Evolutionary conservation across 2,888 invertebrate genomes (phyloP), one percentile per base, ranked within the genome.

Genomic region (Myathropa florea): DNA sequence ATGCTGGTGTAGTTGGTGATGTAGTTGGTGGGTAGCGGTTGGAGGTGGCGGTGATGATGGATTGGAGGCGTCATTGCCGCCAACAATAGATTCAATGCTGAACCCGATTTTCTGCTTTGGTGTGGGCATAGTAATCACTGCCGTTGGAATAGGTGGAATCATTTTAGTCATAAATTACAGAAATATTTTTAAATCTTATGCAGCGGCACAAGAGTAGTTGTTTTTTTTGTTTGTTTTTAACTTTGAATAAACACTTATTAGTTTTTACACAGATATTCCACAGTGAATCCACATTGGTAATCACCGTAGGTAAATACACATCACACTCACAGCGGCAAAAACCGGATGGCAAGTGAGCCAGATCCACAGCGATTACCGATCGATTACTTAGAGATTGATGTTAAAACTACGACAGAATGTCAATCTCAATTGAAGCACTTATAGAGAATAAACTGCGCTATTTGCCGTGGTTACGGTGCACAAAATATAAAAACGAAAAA

Each of bases 81-180:
- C 98, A 89, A 98, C 98, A 92, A 98, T 97, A 91, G 97, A 97
- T 94, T 98, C 98, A 93, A 98, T 98, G 91, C 97, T 97, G 93
- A 98, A 98, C 93, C 97, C 98, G 93, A 98, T 97, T 94, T 97
- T 98, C 91, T 98, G 97, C 94, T 97, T 97, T 91, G 97, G 96
- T 90, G 92, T 93, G 92, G 97, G 96, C 95, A 97, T 96, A 94
- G 97, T 96, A 93, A 96, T 96, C 93, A 97, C 96, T 94, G 97
- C 97, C 93, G 97, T 97, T 94, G 97, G 97, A 95, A 97, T 97
- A 95, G 97, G 95, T 95, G 97, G 97, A 97, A 97, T 97, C 97
- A 97, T 97, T 90, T 92, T 93, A 92, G 92, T 92, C 93, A 93
- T 92, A 91, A 91, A 92, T 91, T 90, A 90, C 90, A 76, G 81